These are phyloP conservation scores for Aphaenogaster floridana DNA, from an alignment of 1,140 invertebrate genomes.

Conservation along the genomic window DNA sequence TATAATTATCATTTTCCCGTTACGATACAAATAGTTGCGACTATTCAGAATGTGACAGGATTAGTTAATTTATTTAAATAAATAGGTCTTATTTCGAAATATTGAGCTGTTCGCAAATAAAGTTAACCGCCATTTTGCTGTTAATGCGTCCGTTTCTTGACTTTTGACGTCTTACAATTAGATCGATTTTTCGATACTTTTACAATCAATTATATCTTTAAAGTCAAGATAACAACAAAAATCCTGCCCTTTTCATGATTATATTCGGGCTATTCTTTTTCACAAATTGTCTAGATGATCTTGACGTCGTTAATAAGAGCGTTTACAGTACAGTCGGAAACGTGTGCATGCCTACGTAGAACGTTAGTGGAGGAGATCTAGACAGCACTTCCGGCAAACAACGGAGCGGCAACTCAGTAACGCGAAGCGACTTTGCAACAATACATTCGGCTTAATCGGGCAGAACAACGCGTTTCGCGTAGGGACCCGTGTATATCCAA, in stretches of 20 bases:
- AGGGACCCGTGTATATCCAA: constrained; percentile 19
- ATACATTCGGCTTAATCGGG: constrained; percentile 69
- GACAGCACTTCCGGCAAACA: constrained; percentile 57
- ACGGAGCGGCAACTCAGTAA: constrained; percentile 46
- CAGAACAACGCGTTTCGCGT: constrained; percentile 52
- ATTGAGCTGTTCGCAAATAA: background rate
- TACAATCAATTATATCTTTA: background rate
- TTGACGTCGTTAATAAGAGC: constrained; percentile 27
- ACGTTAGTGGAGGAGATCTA: constrained; percentile 32
- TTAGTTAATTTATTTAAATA: background rate
- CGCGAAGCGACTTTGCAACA: constrained; percentile 53
- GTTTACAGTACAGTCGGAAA: constrained; percentile 3
- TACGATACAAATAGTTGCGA: background rate
- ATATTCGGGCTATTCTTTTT: background rate
- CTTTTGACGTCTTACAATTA: too few relatives aligned
- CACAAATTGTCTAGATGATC: background rate
- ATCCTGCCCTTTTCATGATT: background rate
- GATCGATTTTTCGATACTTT: background rate
- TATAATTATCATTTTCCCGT: too few relatives aligned
- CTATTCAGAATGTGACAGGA: background rate
- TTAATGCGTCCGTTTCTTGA: background rate
- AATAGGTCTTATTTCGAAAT: background rate
- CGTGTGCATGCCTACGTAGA: constrained; percentile 8
- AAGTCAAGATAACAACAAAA: background rate
- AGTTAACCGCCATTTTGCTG: background rate